These are phyloP conservation scores for Odocoileus hemionus DNA, from an alignment of 2,113 vertebrate genomes.

Conservation along the genomic window DNA sequence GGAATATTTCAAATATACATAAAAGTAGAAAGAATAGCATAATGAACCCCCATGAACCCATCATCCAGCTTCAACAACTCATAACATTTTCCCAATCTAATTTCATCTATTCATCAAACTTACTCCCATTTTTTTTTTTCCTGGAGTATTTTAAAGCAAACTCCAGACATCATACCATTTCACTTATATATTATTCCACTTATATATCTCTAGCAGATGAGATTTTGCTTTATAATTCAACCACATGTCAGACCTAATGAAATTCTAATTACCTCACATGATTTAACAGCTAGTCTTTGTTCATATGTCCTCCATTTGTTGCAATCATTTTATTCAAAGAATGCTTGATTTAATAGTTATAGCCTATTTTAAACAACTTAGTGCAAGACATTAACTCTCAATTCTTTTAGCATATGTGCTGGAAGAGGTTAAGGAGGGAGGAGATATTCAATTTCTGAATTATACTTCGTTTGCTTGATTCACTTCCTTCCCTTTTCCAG, in stretches of 20 bases:
- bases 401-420: slow-evolving; percentile 33
- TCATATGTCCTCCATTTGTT: slow-evolving; percentile 4
- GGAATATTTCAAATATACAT: slow-evolving; percentile 45
- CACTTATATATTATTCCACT: neutral
- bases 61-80: neutral
- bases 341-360: neutral
- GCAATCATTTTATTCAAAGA: slow-evolving; percentile 12
- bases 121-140: neutral
- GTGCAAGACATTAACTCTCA: neutral
- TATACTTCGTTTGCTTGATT: neutral
- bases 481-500: neutral
- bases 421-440: neutral
- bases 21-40: slow-evolving; percentile 24
- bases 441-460: slow-evolving; percentile 23
- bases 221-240: slow-evolving; percentile 24
- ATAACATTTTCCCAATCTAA: neutral
- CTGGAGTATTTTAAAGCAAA: slow-evolving; percentile 36
- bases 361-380: slow-evolving; percentile 31
- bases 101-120: neutral
- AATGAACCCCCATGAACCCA: neutral
- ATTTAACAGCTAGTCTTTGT: slow-evolving; percentile 34
- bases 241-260: neutral
- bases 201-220: slow-evolving; percentile 32
- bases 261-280: slow-evolving; percentile 36
- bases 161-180: neutral